Base-by-base conservation (phyloP, 2,113 vertebrate species). In the Seriola quinqueradiata region DNA sequence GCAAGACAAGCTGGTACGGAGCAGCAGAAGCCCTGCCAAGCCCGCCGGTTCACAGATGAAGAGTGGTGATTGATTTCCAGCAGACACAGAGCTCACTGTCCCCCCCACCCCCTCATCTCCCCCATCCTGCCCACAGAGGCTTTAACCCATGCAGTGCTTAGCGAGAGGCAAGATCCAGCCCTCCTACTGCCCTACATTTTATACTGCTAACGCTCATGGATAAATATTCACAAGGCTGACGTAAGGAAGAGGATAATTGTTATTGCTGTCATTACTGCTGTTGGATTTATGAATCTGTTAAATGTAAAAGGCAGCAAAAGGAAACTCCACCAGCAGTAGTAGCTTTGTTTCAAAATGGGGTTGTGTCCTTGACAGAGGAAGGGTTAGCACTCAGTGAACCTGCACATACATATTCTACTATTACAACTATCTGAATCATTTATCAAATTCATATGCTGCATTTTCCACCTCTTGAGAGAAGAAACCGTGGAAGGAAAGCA, bases 121-220 rank as follows among this genome's bases (percentile, higher is more conserved):
- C 79, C 23, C 78, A 75, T 70, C 79, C 61, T 46, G 52, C 82
- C 59, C 74, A 71, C 81, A 77, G 85, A 75, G 78, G 81, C 80
- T 87, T 89, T 92, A 93, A 93, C 93, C 89, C 84, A 19, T 92
- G 86, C 81, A 79, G 75, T n/a, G 79, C 89, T 92, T 76, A 89
- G 85, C 60, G 78, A 66, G 75, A 86, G 58, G 76, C 78, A 85
- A 88, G 69, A 81, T 70, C 75, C 61, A 79, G 74, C 84, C 80
- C 68, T 89, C 82, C 80, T 46, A 79, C 85, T 94, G 92, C 84
- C 92, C 93, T 94, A 94, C 87, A 89, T 94, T 92, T 90, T 40
- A 73, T 72, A 69, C 81, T n/a, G 64, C 55, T 70, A 46, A 55
- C 54, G 50, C 54, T 57, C 63, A 13, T 46, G n/a, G 36, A 52